These are phyloP conservation scores for Oppia nitens DNA, from an alignment of 1,140 invertebrate species.

Conservation along the genomic window DNA sequence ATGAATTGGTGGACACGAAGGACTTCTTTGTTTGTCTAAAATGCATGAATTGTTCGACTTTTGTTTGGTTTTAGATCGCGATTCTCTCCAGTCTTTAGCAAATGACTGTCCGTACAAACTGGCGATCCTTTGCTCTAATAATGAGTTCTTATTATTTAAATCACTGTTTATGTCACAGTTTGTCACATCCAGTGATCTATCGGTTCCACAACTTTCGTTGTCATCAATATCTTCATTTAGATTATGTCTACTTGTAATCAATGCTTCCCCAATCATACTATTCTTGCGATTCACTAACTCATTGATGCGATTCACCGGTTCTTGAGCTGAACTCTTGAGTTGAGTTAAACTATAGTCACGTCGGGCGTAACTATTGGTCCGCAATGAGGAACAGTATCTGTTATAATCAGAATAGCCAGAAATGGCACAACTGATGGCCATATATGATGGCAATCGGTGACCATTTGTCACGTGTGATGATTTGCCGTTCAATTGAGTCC, in stretches of 20 bases:
- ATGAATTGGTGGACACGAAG: slow-evolving; percentile 14
- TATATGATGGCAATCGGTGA: slow-evolving; percentile 46
- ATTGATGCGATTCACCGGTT: background rate
- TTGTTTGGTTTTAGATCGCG: slow-evolving; percentile 4
- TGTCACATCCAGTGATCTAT: background rate
- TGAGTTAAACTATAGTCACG: slow-evolving; percentile 25
- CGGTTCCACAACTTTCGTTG: too few relatives aligned
- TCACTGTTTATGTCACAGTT: background rate
- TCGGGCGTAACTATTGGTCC: slow-evolving; percentile 40
- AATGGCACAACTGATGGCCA: slow-evolving; percentile 69
- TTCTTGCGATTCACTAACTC: background rate
- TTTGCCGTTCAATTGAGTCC: background rate
- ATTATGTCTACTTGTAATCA: background rate
- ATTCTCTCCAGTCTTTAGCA: slow-evolving; percentile 16
- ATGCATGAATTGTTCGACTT: background rate
- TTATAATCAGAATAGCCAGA: slow-evolving; percentile 70
- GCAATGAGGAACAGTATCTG: slow-evolving; percentile 47
- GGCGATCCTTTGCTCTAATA: slow-evolving; percentile 71
- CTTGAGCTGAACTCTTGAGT: background rate
- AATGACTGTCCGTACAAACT: slow-evolving; percentile 49
- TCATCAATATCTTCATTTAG: background rate
- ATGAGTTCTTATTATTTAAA: slow-evolving; percentile 35
- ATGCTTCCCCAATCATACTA: background rate
- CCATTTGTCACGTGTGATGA: background rate
- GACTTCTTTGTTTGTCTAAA: slow-evolving; percentile 11